phyloP scores from a whole-genome alignment of 2,797 vertebrate genomes.

The Balearica regulorum region DNA sequence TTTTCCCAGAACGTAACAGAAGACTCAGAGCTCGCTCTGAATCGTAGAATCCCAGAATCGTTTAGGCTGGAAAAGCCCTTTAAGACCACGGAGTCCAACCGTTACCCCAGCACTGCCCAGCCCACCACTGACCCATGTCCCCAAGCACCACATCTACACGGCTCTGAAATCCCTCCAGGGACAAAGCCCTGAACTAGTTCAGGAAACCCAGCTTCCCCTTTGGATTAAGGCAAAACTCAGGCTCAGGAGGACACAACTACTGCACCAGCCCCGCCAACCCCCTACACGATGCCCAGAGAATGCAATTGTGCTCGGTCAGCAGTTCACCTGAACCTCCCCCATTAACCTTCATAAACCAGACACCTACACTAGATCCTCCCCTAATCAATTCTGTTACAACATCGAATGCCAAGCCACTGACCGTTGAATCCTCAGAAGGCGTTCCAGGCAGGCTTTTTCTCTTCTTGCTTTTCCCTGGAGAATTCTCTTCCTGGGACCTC shows the following conservation, averaged over 20 bases:
- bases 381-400: fast-evolving
- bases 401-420: neutral
- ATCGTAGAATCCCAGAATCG: neutral
- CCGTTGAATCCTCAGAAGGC: neutral
- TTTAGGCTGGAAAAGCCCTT: too few relatives aligned
- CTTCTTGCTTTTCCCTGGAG: conserved; percentile 82
- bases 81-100: too few relatives aligned
- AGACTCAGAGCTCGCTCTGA: too few relatives aligned
- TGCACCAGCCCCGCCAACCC: neutral
- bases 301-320: neutral
- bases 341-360: neutral
- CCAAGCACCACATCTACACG: too few relatives aligned
- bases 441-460: conserved; percentile 78
- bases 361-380: fast-evolving
- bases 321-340: neutral
- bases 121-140: too few relatives aligned
- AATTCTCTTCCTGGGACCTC: conserved; percentile 79
- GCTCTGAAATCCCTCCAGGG: too few relatives aligned
- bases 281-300: neutral
- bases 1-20: neutral
- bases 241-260: fast-evolving
- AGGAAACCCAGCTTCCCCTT: neutral
- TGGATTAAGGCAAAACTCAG: neutral
- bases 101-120: too few relatives aligned
- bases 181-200: neutral